Evolutionary conservation across 2,888 invertebrate species (phyloP), one percentile per base, ranked within the genome.

Genomic region (Brachyptera risi): DNA sequence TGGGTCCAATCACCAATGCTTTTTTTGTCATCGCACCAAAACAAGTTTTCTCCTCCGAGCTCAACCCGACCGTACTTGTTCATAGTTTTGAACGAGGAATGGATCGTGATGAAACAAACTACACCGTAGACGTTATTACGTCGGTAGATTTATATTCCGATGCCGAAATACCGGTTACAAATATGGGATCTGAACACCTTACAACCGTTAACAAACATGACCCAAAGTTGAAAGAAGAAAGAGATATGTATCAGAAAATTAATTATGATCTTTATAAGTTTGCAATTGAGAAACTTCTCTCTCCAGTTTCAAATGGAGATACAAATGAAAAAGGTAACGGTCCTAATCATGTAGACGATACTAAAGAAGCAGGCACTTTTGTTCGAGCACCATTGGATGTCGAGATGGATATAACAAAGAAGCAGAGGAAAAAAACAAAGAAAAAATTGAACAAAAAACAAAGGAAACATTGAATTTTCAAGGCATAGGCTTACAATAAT

Each of bases 1-100:
- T 88, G 74, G 90, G 88, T n/a, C 73, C 83, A 0, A 77, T 92
- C 1, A 88, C 85, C 1, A 90, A 91, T 75, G 80, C 88, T 1
- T 79, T 80, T 61, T 85, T 90, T 69, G 79, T 82, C 0, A 71
- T 83, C 1, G 82, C 83, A 31, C 80, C 79, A 61, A 78, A 80
- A 61, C 62, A 65, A 35, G 62, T 67, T 31, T 68, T 68, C 49
- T 38, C 66, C 1, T 69, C 70, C 24, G 68, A 68, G 1, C 68
- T 69, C 49, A 70, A 71, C 50, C 71, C 72, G 3, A 64, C 60
- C 1, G 60, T 71, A 26, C 57, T 67, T 1, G 67, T 72, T 50
- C 68, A 81, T 58, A 82, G 79, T 62, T 76, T 92, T 58, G 83
- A 87, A 67, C 81, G 87, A 63, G 82, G 80, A 68, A 74, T 83